phyloP scores from a whole-genome alignment of 2,888 invertebrate species.

The Troides oblongomaculatus region DNA sequence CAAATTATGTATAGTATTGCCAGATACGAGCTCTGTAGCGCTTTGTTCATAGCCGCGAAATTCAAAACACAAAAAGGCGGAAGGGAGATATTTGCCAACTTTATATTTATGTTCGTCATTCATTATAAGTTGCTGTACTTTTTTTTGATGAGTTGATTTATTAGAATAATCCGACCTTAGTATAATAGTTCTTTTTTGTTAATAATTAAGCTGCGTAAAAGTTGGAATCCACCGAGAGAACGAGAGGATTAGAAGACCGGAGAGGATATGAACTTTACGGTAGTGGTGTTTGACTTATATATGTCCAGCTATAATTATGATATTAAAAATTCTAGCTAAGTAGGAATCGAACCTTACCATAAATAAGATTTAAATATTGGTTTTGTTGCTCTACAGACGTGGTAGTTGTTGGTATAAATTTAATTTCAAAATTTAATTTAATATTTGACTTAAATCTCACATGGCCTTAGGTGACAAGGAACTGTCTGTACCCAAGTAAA shows the following conservation, averaged over 20 bases:
- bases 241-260: slow-evolving; percentile 16
- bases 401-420: no score
- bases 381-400: no score
- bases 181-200: slow-evolving; percentile 14
- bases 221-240: slow-evolving; percentile 17
- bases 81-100: no score
- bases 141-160: neutral
- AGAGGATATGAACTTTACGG: slow-evolving; percentile 10
- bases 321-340: neutral
- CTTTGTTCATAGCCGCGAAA: no score
- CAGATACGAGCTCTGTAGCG: no score
- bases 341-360: neutral
- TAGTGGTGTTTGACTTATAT: slow-evolving; percentile 21
- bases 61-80: no score
- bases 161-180: neutral
- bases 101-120: no score
- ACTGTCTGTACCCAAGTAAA: no score
- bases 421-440: no score
- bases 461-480: neutral
- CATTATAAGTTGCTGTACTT: neutral
- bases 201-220: slow-evolving; percentile 26
- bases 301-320: neutral
- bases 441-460: no score
- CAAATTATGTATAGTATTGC: no score
- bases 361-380: neutral